Evolutionary conservation across 2,113 vertebrate genomes (phyloP), one percentile per base, ranked within the genome.

Genomic region (Pelmatolapia mariae): DNA sequence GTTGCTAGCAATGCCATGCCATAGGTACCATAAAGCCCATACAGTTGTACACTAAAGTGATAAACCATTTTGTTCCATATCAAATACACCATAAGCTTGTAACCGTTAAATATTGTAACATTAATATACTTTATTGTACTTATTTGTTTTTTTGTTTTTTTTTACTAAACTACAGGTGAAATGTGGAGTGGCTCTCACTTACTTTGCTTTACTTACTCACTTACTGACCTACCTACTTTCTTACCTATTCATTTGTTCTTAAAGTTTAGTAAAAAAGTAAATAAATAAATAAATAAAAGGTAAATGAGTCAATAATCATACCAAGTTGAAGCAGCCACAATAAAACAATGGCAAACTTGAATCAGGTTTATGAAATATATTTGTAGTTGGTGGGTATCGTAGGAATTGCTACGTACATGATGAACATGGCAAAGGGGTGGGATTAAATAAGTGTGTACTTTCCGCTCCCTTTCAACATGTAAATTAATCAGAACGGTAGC

Each of bases 71-170:
- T 78, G 45, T 78, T 19, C 16, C 16, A 50, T 78, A 47, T 50
- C 10, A 78, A n/a, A 31, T 50, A 78, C 10, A 50, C 13, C 8
- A 29, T 73, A 47, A 18, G 15, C 8, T 47, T 47, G 24, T 18
- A 73, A 47, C 22, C 3, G 1, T 26, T 29, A 29, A 73, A 18
- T 18, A 26, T 29, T 73, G 68, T 73, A n/a, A n/a, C n/a, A n/a
- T n/a, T n/a, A n/a, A n/a, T n/a, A n/a, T n/a, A 45, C 40, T 26
- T 73, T 45, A 26, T 45, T 26, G 22, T 47, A 26, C 40, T 73
- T 73, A 6, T 73, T 26, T 22, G 45, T 59, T 1, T 2, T 1
- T 3, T 2, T 6, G 5, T 3, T 0, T 16, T 0, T 50, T 52
- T 9, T 13, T 19, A n/a, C n/a, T n/a, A n/a, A n/a, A n/a, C n/a